These are phyloP conservation scores for Magallana angulata DNA, from an alignment of 1,140 invertebrate species.

Conservation along the genomic window DNA sequence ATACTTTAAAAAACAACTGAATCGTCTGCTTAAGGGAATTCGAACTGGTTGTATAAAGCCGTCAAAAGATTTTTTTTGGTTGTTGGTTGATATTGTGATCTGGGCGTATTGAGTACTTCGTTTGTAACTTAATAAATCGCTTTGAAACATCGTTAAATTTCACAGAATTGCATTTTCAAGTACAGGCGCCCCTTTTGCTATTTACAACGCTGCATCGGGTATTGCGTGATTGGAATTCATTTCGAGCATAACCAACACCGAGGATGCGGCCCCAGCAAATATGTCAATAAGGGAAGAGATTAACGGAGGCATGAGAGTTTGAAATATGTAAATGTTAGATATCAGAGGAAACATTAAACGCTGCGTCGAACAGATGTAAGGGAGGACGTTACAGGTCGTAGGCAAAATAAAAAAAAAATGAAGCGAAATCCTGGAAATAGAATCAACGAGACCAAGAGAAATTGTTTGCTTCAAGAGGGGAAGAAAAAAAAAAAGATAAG, in stretches of 20 bases:
- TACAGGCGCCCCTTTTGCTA: not conserved
- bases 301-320: not conserved
- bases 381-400: slow-evolving; percentile 30
- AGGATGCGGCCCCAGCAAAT: not conserved
- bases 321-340: slow-evolving; percentile 18
- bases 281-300: not conserved
- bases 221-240: slow-evolving; percentile 25
- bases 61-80: too few species aligned
- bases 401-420: not conserved
- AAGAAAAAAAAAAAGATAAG: slow-evolving; percentile 29
- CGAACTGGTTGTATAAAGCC: too few species aligned
- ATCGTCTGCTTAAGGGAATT: too few species aligned
- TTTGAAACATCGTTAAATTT: not conserved
- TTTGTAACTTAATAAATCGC: not conserved
- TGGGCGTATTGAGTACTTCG: not conserved
- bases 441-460: not conserved
- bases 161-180: not conserved
- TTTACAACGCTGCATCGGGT: not conserved
- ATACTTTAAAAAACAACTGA: too few species aligned
- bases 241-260: not conserved
- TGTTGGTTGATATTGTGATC: not conserved
- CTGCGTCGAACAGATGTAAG: not conserved
- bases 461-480: not conserved
- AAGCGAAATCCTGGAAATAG: slow-evolving; percentile 12
- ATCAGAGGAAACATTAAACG: not conserved